phyloP scores from a whole-genome alignment of 2,888 invertebrate species.

The Amorpha juglandis region DNA sequence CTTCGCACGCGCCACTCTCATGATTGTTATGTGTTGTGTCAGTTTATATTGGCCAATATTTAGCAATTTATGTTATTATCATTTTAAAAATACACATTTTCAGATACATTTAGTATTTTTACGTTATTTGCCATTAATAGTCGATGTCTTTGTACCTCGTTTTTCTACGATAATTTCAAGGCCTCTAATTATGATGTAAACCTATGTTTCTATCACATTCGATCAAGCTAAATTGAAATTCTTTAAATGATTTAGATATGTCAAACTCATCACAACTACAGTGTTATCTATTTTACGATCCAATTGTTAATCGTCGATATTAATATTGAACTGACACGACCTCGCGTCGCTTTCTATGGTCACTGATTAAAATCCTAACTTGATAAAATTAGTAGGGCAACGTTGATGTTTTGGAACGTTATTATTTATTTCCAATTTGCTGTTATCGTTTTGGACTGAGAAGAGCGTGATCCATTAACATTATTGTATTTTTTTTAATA shows the following conservation, averaged over 20 bases:
- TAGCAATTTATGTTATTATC: slow-evolving; percentile 34
- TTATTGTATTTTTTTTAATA: too few species aligned
- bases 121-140: too few species aligned
- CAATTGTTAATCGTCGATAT: slow-evolving; percentile 29
- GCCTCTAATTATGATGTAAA: too few species aligned
- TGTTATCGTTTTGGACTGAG: slow-evolving; percentile 1
- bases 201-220: too few species aligned
- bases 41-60: slow-evolving; percentile 52
- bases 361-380: slow-evolving; percentile 25
- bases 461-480: too few species aligned
- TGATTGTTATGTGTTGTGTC: slow-evolving; percentile 60
- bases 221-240: too few species aligned
- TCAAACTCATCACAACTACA: not conserved
- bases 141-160: too few species aligned
- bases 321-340: slow-evolving; percentile 36
- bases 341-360: slow-evolving; percentile 28
- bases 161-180: too few species aligned
- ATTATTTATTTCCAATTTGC: slow-evolving; percentile 22
- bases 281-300: slow-evolving; percentile 34
- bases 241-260: too few species aligned
- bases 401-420: slow-evolving; percentile 32
- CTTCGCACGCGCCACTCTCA: slow-evolving; percentile 51
- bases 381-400: slow-evolving; percentile 20
- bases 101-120: too few species aligned
- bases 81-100: not conserved